Percentiles rank a stretch among this genome's conserved stretches.
Conservation (phyloP, 1,140 invertebrate genomes). For the Drosophila navojoa region DNA sequence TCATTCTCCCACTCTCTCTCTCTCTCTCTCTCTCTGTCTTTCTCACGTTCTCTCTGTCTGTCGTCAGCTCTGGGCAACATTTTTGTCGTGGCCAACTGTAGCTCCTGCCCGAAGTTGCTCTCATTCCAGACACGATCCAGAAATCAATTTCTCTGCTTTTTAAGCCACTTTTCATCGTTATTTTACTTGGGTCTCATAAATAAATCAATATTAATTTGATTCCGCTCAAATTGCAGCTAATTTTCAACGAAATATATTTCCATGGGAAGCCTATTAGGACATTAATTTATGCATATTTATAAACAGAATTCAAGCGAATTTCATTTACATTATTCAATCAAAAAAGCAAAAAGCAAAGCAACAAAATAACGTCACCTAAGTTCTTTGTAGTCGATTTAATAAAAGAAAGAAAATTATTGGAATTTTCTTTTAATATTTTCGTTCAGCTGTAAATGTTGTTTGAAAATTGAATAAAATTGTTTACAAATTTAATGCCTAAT, state of each 20-base stretch:
- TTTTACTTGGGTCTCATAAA: conserved; percentile 7
- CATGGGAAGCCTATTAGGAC: conserved; percentile 1
- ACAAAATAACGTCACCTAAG: background rate
- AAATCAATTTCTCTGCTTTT: conserved; percentile 58
- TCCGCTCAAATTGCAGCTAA: conserved; percentile 9
- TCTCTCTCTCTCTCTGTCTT: background rate
- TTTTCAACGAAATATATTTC: conserved; percentile 5
- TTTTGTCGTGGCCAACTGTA: background rate
- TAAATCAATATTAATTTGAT: conserved; percentile 34
- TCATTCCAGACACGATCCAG: conserved; percentile 57
- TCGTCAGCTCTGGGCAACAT: background rate
- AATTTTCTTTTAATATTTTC: no score
- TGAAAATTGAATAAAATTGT: no score
- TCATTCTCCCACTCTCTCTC: background rate
- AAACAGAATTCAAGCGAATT: conserved; percentile 12
- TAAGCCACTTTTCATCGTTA: conserved; percentile 44
- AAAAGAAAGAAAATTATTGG: no score
- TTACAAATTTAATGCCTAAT: no score
- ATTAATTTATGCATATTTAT: background rate
- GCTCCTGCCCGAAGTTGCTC: conserved; percentile 12
- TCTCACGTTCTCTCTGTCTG: no score
- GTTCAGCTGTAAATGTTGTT: no score
- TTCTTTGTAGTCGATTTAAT: no score
- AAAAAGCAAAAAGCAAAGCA: background rate
- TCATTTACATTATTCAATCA: background rate